These are phyloP conservation scores for Actinia tenebrosa DNA, from an alignment of 64 coral and sea anemone species.

Conservation along the genomic window DNA sequence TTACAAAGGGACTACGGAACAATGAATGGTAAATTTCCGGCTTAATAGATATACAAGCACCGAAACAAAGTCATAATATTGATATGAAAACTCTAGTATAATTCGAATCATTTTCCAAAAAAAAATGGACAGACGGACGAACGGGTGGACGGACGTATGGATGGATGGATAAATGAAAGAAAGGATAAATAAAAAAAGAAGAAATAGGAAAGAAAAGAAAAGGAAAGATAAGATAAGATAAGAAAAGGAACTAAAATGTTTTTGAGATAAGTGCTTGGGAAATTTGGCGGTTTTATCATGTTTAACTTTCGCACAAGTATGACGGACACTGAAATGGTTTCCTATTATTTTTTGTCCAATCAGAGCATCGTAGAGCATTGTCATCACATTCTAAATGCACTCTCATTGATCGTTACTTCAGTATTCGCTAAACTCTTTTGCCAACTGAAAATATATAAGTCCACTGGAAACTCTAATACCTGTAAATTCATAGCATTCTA, in stretches of 20 bases:
- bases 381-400: not conserved
- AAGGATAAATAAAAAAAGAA: not conserved
- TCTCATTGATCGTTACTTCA: too few relatives aligned
- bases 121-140: not conserved
- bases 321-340: not conserved
- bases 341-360: not conserved
- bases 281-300: too few relatives aligned
- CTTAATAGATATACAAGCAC: not conserved
- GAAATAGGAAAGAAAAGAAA: too few relatives aligned
- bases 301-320: too few relatives aligned
- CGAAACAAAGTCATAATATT: not conserved
- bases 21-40: not conserved
- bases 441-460: too few relatives aligned
- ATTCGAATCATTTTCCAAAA: not conserved
- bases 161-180: not conserved
- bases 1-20: not conserved
- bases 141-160: not conserved
- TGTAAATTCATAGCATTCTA: too few relatives aligned
- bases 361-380: not conserved
- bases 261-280: too few relatives aligned
- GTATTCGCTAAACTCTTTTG: too few relatives aligned
- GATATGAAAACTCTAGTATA: not conserved
- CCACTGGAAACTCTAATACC: too few relatives aligned
- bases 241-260: too few relatives aligned
- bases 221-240: too few relatives aligned